These are phyloP conservation scores for Malacoctenus gilli DNA, from an alignment of 2,797 vertebrate species.

Conservation along the genomic window DNA sequence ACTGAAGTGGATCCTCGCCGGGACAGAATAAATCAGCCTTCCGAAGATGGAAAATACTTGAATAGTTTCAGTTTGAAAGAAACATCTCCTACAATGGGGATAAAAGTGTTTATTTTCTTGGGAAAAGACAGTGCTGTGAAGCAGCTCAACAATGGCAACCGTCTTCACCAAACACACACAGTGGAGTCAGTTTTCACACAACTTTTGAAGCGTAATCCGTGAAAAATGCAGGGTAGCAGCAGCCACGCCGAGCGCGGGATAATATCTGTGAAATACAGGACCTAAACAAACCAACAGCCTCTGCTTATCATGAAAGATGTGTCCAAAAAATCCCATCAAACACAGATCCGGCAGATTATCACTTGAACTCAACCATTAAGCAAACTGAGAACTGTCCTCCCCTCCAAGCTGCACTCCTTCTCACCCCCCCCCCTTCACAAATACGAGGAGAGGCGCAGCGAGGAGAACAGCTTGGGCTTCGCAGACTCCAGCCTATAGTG, in stretches of 20 bases:
- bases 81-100: too few species aligned
- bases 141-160: conserved; percentile 5
- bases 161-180: background rate
- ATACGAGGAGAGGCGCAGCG: conserved; percentile 8
- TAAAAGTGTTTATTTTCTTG: too few species aligned
- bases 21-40: too few species aligned
- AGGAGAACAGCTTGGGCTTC: conserved; percentile 34
- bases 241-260: background rate
- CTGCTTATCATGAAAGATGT: conserved; percentile 23
- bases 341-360: conserved; percentile 27
- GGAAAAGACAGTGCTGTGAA: too few species aligned
- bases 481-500: conserved; percentile 22
- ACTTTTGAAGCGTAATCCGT: conserved; percentile 12
- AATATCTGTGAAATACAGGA: conserved; percentile 18
- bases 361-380: conserved; percentile 1
- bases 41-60: too few species aligned
- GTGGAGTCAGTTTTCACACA: background rate
- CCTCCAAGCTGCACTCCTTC: conserved; percentile 1
- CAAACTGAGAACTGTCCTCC: conserved; percentile 2
- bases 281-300: conserved; percentile 11
- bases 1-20: background rate
- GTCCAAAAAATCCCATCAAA: conserved; percentile 22
- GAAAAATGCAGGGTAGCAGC: background rate
- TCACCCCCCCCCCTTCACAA: too few species aligned
- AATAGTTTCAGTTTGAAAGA: too few species aligned